Evolutionary conservation across 2,113 vertebrate genomes (phyloP), one percentile per base, ranked within the genome.

Genomic region (Rana temporaria): DNA sequence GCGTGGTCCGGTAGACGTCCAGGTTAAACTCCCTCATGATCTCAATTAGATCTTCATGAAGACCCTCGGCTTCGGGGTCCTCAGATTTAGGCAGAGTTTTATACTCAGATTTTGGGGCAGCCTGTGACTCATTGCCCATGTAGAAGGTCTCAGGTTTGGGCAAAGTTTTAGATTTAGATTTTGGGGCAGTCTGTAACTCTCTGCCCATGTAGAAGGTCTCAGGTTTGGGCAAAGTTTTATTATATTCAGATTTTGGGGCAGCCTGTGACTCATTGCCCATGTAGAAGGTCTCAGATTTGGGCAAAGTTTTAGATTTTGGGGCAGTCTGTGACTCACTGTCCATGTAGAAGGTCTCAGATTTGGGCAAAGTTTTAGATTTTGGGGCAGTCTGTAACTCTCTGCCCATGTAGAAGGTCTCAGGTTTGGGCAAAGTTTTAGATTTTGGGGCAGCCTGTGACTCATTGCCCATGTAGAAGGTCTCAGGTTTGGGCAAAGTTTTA

Each of bases 1-100:
- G 97, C 57, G 94, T 96, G 26, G 98, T 95, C 17, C 88, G 90
- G 4, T 86, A 85, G 4, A 99, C 85, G 88, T 95, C 93, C 85
- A 94, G 84, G n/a, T 89, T 81, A 0, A 95, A 94, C 72, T 93
- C 87, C 14, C 87, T 87, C 94, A 97, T 96, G 78, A 98, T 88
- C 1, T 85, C 84, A 38, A 84, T 90, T 79, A 99, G 90, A 2
- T 91, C 88, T 6, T 87, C 89, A 79, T 87, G 78, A 84, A 79
- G 88, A 82, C 93, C 90, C 22, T 81, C 81, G 75, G 88, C 90
- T 20, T 81, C 81, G 73, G 88, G 88, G 77, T 83, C 80, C 56
- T 85, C 89, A 65, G 82, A 76, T 38, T 68, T 85, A 17, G 83
- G 70, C 64, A 79, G 82, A 52, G 82, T 60, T 17, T 91, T 89